phyloP scores from a whole-genome alignment of 2,888 invertebrate genomes.

The Sepioteuthis lessoniana region DNA sequence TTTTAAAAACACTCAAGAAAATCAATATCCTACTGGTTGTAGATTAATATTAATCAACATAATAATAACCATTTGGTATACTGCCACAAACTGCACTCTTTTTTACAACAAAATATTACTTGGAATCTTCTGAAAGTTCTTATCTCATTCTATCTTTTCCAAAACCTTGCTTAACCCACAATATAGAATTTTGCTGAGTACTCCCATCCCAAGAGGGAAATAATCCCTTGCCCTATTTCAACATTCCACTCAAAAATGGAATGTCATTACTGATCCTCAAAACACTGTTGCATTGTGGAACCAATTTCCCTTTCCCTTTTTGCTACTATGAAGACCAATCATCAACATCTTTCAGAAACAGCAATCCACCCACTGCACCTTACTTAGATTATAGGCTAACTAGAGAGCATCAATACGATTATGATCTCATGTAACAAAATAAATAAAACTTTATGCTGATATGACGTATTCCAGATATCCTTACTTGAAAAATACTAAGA shows the following conservation, averaged over 20 bases:
- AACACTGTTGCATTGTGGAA: not conserved
- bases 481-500: not conserved
- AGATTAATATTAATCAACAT: too few relatives aligned
- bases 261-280: not conserved
- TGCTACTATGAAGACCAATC: not conserved
- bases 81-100: too few relatives aligned
- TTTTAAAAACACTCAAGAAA: too few relatives aligned
- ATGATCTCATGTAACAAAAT: slow-evolving; percentile 3
- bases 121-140: not conserved
- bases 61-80: too few relatives aligned
- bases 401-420: not conserved
- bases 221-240: not conserved
- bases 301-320: not conserved
- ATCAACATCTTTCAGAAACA: not conserved
- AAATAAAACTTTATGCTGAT: not conserved
- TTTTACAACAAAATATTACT: not conserved
- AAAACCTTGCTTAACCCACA: not conserved
- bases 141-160: not conserved
- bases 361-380: not conserved
- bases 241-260: not conserved
- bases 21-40: too few relatives aligned
- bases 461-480: not conserved
- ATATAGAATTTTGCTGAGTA: not conserved
- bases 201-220: not conserved
- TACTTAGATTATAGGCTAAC: not conserved